phyloP scores from a whole-genome alignment of 1,140 invertebrate genomes.

The Drosophila pallidifrons region DNA sequence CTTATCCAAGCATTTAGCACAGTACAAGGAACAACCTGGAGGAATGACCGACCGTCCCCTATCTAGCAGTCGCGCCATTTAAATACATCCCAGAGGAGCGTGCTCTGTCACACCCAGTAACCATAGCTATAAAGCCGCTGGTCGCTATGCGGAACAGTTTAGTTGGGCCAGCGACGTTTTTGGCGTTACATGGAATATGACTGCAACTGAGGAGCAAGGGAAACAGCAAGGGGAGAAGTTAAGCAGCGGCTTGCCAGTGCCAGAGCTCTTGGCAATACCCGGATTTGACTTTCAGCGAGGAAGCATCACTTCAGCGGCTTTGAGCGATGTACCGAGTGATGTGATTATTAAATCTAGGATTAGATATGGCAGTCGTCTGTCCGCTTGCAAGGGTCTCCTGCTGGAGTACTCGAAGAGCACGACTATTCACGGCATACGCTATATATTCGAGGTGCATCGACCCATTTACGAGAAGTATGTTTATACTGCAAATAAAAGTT shows the following conservation, averaged over 20 bases:
- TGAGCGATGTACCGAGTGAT: constrained; percentile 78
- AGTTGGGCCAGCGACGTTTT: constrained; percentile 21
- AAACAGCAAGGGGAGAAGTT: constrained; percentile 44
- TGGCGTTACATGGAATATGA: constrained; percentile 51
- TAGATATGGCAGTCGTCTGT: constrained; percentile 72
- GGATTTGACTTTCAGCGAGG: constrained; percentile 48
- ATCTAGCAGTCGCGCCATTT: constrained; percentile 5
- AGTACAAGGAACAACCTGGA: constrained; percentile 15
- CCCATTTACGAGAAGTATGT: constrained; percentile 83
- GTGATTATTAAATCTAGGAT: constrained; percentile 80
- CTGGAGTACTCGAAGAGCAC: constrained; percentile 84
- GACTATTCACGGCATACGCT: constrained; percentile 84
- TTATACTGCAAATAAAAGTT: too few relatives aligned
- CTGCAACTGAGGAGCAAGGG: constrained; percentile 30
- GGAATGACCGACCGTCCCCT: neutral
- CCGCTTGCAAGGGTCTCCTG: constrained; percentile 77
- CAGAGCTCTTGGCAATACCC: constrained; percentile 57
- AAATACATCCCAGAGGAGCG: constrained; percentile 39
- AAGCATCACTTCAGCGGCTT: constrained; percentile 67
- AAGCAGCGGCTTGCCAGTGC: constrained; percentile 53
- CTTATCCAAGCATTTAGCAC: constrained; percentile 39
- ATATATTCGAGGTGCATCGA: constrained; percentile 81
- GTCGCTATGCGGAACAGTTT: constrained; percentile 10
- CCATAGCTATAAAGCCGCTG: constrained; percentile 41
- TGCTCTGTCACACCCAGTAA: constrained; percentile 34